Base-by-base conservation (phyloP, 2,113 vertebrate species). In the Prochilodus magdalenae region DNA sequence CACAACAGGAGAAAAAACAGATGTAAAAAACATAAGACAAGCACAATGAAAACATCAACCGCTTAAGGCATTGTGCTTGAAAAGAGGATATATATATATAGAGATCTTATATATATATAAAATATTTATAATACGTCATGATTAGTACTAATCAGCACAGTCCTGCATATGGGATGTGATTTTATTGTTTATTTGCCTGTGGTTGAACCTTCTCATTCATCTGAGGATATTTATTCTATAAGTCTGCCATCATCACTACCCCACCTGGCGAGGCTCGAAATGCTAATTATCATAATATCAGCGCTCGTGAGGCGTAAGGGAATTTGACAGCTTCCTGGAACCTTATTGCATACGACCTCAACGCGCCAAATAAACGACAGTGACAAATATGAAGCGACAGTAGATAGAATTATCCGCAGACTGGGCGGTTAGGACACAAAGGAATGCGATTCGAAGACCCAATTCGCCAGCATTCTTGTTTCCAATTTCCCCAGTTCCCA, bases 11-110 rank as follows among this genome's bases (percentile, higher is more conserved):
- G 93, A 92, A 93, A 93, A 91, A 94, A 91, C 94, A 93, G 51
- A 92, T 92, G 93, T 92, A 93, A 36, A 92, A 94, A 95, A 90
- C 93, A 90, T 94, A 94, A 94, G 92, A 94, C 93, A 94, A 94
- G 93, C 94, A 95, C 93, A 94, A 94, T 95, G 93, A 95, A 36
- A 94, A n/a, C n/a, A 94, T 94, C 93, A 93, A 44, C 91, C 90
- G 90, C 93, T 90, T 36, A 91, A 89, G 90, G 87, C 89, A 92
- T n/a, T 91, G 91, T 90, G 55, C n/a, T 80, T 90, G 90, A 89
- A 88, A 73, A 15, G 5, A 22, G 6, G 3, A 55, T 55, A 89
- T 84, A 87, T 87, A 92, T 77, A 87, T 86, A 49, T 77, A 87
- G 85, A 3, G 13, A 5, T 49, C 47, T 20, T 55, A 55, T n/a